Percentiles rank a stretch among this genome's conserved stretches.
Evolutionary conservation across 1,140 invertebrate genomes (phyloP).

Genomic region (Drosophila chauvacae): DNA sequence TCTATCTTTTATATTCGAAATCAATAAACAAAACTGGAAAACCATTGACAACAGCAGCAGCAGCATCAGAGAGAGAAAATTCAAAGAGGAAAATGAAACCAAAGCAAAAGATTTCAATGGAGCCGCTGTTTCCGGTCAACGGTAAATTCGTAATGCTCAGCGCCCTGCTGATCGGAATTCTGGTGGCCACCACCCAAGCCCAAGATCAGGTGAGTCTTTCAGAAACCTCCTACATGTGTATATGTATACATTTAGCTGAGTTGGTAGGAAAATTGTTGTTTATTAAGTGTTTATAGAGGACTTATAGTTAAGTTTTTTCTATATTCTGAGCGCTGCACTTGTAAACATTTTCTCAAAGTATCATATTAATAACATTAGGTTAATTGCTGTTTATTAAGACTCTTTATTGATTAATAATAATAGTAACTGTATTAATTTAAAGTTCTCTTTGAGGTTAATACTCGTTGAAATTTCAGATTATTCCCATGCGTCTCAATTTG

Average conservation of each 20-base stretch:
- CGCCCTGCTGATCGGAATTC: slow-evolving; percentile 54
- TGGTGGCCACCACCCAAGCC: slow-evolving; percentile 70
- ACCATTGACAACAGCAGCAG: slow-evolving; percentile 28
- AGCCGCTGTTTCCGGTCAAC: slow-evolving; percentile 27
- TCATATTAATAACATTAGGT: neutral
- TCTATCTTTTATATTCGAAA: slow-evolving; percentile 16
- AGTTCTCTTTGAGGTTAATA: neutral
- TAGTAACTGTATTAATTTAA: neutral
- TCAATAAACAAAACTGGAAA: slow-evolving; percentile 62
- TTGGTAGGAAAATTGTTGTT: neutral
- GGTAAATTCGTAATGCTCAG: slow-evolving; percentile 58
- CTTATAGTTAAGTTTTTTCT: neutral
- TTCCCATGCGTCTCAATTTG: neutral
- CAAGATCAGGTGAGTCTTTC: slow-evolving; percentile 66
- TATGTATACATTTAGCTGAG: neutral
- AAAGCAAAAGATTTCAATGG: slow-evolving; percentile 66
- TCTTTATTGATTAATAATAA: neutral
- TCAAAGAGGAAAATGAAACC: slow-evolving; percentile 61
- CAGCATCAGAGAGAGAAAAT: slow-evolving; percentile 17
- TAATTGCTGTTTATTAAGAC: no score
- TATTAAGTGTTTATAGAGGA: neutral
- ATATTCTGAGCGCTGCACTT: neutral
- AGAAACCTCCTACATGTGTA: no score
- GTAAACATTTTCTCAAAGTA: neutral
- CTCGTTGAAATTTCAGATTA: neutral